Percentiles rank a stretch among this genome's conserved stretches.
Conservation (phyloP, 2,113 vertebrate genomes). For the Burhinus oedicnemus region DNA sequence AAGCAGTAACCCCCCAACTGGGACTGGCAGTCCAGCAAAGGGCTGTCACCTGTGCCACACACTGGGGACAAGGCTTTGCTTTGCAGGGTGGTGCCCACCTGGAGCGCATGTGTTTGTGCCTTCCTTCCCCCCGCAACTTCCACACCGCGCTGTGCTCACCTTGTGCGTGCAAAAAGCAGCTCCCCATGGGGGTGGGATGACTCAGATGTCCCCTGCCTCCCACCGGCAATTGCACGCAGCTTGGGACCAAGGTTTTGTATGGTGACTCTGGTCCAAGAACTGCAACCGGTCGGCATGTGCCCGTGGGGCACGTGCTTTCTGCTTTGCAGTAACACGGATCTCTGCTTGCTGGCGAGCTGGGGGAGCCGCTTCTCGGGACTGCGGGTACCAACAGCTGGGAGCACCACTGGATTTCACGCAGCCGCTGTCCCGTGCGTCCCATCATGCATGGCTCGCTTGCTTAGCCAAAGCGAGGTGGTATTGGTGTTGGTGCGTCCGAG, state of each 20-base stretch:
- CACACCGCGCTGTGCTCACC: fast-evolving
- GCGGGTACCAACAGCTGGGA: fast-evolving
- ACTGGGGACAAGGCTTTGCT: background rate
- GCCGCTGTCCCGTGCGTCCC: fast-evolving
- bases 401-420: background rate
- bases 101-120: fast-evolving
- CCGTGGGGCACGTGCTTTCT: no score
- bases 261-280: background rate
- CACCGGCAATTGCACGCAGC: fast-evolving
- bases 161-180: background rate
- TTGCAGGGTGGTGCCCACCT: background rate
- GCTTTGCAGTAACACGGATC: no score
- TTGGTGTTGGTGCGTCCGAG: background rate
- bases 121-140: background rate
- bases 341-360: background rate
- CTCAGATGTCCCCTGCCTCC: fast-evolving
- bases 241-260: background rate
- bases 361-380: background rate
- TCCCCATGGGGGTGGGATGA: background rate
- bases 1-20: background rate
- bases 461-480: fast-evolving
- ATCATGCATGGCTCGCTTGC: fast-evolving
- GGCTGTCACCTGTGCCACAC: background rate
- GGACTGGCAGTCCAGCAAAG: background rate
- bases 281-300: background rate